Base-by-base conservation (phyloP, 1,140 invertebrate species). In the Melanaphis sacchari region DNA sequence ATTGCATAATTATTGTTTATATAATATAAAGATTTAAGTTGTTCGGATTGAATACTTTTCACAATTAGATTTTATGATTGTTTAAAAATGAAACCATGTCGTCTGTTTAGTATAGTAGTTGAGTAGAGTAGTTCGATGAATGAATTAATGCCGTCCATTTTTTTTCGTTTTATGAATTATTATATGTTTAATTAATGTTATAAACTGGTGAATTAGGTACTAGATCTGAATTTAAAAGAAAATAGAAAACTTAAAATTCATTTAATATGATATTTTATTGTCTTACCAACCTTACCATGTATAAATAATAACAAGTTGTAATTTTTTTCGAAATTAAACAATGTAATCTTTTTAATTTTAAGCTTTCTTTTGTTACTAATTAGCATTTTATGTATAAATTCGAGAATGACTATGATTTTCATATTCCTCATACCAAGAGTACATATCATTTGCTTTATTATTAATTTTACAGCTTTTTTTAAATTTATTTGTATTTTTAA, bases 381-480 rank as follows among this genome's bases (percentile, higher is more conserved):
- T 38, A 54, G 22, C 40, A 89, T 89, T 54, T 21, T 89, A 89
- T 89, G 36, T 89, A 54, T 52, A 38, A 89, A 26, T 89, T 54
- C 22, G 24, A 52, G 46, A 38, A 24, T 36, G n/a, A n/a, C n/a
- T 89, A 52, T 52, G 87, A 54, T 40, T 76, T 18, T n/a, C 36
- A 85, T 76, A 38, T 15, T 89, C 36, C 36, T 89, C 38, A n/a
- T 89, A 89, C 87, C 87, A 89, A 89, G 87, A 26, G 22, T 89
- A 89, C 87, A 89, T 89, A 89, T 89, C 87, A 40, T 89, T 89
- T 36, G 18, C 31, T 85, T 85, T 43, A 85, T 41, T 85, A 43
- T 85, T 26, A 40, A 43, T 41, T 40, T 40, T 84, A 82, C 76
- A 38, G 22, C 9, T 41, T 41, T 40, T 40, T 40, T 41, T 26